Evolutionary conservation across 1,140 invertebrate genomes (phyloP).

Genomic region (Dolichoris vasculosae): DNA sequence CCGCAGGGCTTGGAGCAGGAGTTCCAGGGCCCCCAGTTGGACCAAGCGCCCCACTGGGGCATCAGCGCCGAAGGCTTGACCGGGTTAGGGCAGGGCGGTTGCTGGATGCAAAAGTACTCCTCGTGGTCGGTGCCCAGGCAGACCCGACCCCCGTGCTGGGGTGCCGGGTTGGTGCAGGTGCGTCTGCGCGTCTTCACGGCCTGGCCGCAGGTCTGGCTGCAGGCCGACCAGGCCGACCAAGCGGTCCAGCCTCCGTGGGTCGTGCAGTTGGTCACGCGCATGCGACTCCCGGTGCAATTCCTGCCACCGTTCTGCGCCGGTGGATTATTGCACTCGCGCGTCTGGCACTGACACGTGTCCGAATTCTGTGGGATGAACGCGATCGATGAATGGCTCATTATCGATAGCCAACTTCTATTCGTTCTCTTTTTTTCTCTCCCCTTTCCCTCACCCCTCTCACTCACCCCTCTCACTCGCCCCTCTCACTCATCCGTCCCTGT

Average conservation of each 20-base stretch:
- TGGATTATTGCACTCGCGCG: constrained; percentile 87
- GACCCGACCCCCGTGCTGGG: constrained; percentile 86
- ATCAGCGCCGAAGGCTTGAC: constrained; percentile 72
- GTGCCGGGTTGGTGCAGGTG: constrained; percentile 87
- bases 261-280: constrained; percentile 85
- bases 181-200: constrained; percentile 87
- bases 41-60: constrained; percentile 84
- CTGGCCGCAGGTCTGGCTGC: constrained; percentile 84
- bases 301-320: constrained; percentile 85
- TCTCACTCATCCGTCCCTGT: too few relatives aligned
- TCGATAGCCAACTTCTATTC: neutral
- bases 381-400: neutral
- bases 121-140: constrained; percentile 87
- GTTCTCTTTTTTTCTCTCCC: too few relatives aligned
- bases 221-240: constrained; percentile 92
- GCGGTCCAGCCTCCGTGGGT: constrained; percentile 90
- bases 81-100: constrained; percentile 85
- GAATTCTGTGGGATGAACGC: constrained; percentile 51
- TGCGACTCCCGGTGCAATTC: constrained; percentile 75
- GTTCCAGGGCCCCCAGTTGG: constrained; percentile 83
- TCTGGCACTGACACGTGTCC: constrained; percentile 86
- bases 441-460: too few relatives aligned
- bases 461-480: too few relatives aligned
- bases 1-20: constrained; percentile 78
- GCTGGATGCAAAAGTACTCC: constrained; percentile 84